Conservation (phyloP, 2,888 invertebrate genomes). For the Meandrusa payeni region DNA sequence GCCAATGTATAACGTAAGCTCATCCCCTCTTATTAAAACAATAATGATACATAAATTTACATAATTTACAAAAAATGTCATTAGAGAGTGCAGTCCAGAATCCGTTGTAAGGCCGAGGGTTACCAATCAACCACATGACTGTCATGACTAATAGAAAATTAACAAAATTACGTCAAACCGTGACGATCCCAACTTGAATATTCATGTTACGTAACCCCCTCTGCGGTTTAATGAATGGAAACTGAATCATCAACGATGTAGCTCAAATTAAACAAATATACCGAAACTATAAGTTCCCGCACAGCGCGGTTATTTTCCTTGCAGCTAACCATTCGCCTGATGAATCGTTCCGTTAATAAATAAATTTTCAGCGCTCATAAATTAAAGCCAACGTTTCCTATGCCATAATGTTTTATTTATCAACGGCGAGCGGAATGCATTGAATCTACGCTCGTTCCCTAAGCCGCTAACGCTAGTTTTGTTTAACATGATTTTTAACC, state of each 20-base stretch:
- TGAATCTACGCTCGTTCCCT: too few relatives aligned
- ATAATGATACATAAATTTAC: too few relatives aligned
- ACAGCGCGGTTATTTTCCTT: constrained; percentile 21
- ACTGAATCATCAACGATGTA: constrained; percentile 33
- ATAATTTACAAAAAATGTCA: too few relatives aligned
- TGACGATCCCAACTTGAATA: constrained; percentile 16
- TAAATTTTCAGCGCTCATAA: constrained; percentile 7
- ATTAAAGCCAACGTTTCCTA: constrained; percentile 5
- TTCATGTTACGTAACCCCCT: constrained; percentile 25
- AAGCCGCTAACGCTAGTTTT: too few relatives aligned
- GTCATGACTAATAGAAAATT: too few relatives aligned
- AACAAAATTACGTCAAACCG: neutral
- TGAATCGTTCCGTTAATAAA: constrained; percentile 9
- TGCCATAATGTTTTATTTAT: constrained; percentile 2
- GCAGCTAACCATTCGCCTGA: constrained; percentile 1
- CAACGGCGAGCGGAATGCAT: neutral
- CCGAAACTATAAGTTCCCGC: constrained; percentile 11
- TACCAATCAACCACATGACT: too few relatives aligned
- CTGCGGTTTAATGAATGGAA: constrained; percentile 31
- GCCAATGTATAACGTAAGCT: too few relatives aligned
- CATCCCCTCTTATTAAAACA: too few relatives aligned
- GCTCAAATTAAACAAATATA: constrained; percentile 20
- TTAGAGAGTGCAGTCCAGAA: too few relatives aligned
- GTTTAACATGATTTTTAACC: too few relatives aligned
- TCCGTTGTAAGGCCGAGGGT: too few relatives aligned